These are phyloP conservation scores for Ochropleura leucogaster DNA, from an alignment of 2,888 invertebrate genomes.

Conservation along the genomic window DNA sequence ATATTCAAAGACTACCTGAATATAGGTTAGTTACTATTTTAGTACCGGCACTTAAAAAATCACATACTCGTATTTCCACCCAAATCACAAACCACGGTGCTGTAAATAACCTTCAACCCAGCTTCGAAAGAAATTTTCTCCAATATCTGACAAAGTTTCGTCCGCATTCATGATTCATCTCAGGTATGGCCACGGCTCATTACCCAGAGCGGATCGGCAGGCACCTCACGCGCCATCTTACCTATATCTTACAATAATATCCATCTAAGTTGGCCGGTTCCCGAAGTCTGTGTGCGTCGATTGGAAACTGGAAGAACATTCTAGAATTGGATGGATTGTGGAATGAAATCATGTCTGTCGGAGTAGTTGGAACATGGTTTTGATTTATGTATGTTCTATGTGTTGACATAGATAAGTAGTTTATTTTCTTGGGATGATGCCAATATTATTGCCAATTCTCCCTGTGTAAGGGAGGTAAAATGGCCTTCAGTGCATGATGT, in stretches of 20 bases:
- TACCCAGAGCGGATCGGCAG: slow-evolving; percentile 40
- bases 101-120: slow-evolving; percentile 18
- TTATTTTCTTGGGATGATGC: not conserved
- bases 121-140: slow-evolving; percentile 5
- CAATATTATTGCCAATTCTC: not conserved
- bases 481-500: too few relatives aligned
- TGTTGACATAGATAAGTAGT: not conserved
- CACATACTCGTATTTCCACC: not conserved
- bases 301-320: not conserved
- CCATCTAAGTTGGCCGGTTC: not conserved
- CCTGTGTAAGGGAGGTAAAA: not conserved
- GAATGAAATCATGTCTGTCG: not conserved
- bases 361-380: not conserved
- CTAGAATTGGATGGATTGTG: slow-evolving; percentile 9
- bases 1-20: too few relatives aligned
- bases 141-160: slow-evolving; percentile 30
- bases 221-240: slow-evolving; percentile 40
- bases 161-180: slow-evolving; percentile 54
- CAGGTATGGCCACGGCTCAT: slow-evolving; percentile 55
- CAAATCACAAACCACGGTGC: not conserved
- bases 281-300: not conserved
- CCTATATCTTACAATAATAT: slow-evolving; percentile 42
- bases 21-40: not conserved
- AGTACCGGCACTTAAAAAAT: not conserved
- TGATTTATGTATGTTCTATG: not conserved